Percentiles rank a stretch among this genome's conserved stretches.
Conservation (phyloP, 92 coral and sea anemone genomes). For the Epizoanthus rinbou region DNA sequence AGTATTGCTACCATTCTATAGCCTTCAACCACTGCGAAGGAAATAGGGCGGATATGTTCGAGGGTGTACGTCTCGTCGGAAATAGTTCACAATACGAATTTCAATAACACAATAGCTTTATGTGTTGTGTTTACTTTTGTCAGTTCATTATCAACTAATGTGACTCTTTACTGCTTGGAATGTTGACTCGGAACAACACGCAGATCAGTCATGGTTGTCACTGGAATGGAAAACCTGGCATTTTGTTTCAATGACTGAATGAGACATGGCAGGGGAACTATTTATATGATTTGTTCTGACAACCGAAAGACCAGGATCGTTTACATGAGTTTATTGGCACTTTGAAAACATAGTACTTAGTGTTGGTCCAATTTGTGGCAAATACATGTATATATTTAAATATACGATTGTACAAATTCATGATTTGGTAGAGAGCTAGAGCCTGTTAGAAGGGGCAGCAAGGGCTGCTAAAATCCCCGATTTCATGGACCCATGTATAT, state of each 20-base stretch:
- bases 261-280: neutral
- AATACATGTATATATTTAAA: neutral
- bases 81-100: neutral
- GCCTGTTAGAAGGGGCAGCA: too few species aligned
- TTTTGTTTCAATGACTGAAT: neutral
- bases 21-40: neutral
- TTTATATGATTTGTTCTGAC: too few species aligned
- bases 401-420: too few species aligned
- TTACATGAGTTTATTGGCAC: neutral
- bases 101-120: neutral
- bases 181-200: neutral
- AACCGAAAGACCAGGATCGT: neutral
- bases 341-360: neutral
- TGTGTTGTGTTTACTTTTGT: slow-evolving; percentile 1
- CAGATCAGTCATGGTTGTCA: neutral
- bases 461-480: too few species aligned
- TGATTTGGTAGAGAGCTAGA: too few species aligned
- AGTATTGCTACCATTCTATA: neutral
- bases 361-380: too few species aligned
- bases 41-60: too few species aligned
- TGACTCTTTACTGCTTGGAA: neutral
- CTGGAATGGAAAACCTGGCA: neutral
- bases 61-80: neutral
- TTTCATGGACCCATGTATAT: too few species aligned
- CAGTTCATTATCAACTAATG: slow-evolving; percentile 24